Evolutionary conservation across 2,113 vertebrate genomes (phyloP).

Genomic region (Archocentrus centrarchus): DNA sequence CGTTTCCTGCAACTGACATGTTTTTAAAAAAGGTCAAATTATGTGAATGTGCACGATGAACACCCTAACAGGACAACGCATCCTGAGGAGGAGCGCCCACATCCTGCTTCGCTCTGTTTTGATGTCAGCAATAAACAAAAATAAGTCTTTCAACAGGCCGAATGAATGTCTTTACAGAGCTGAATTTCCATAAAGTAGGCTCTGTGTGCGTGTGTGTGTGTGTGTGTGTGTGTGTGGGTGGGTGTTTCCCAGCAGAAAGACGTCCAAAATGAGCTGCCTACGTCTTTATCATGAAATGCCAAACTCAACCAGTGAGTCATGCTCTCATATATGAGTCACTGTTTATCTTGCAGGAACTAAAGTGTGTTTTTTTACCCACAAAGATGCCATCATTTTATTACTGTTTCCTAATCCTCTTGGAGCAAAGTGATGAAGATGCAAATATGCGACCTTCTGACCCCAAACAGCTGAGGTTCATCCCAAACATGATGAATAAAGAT

Average conservation of each 20-base stretch:
- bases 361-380: neutral
- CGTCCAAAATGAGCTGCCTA: constrained; percentile 29
- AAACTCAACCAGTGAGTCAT: constrained; percentile 45
- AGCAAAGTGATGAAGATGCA: neutral
- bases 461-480: neutral
- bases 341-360: neutral
- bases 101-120: constrained; percentile 27
- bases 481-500: neutral
- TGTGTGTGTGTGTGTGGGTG: constrained; percentile 9
- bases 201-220: constrained; percentile 9
- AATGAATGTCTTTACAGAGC: neutral
- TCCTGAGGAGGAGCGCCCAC: neutral
- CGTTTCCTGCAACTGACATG: neutral
- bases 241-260: constrained; percentile 57
- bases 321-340: constrained; percentile 39
- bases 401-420: neutral
- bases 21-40: neutral
- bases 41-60: neutral
- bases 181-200: constrained; percentile 1
- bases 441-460: neutral
- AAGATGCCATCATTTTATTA: neutral
- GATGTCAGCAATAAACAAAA: constrained; percentile 26
- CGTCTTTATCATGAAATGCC: constrained; percentile 24
- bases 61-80: neutral
- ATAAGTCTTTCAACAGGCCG: neutral